These are phyloP conservation scores for Ataeniobius toweri DNA, from an alignment of 2,797 vertebrate species.

Conservation along the genomic window DNA sequence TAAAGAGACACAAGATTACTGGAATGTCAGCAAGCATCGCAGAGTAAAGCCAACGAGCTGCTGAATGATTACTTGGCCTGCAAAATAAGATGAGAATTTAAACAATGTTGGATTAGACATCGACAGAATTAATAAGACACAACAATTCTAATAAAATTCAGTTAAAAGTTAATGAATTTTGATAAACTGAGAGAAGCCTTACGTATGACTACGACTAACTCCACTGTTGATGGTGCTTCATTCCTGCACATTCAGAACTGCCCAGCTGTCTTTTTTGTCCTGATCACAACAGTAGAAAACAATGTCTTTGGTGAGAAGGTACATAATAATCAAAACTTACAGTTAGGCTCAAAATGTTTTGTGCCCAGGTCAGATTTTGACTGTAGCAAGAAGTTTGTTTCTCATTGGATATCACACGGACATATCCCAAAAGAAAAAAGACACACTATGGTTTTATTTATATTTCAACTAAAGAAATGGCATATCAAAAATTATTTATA, in stretches of 20 bases:
- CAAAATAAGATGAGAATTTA: slow-evolving; percentile 3
- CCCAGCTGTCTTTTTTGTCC: slow-evolving; percentile 75
- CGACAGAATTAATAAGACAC: background rate
- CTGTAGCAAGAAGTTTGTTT: background rate
- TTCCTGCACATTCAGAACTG: slow-evolving; percentile 65
- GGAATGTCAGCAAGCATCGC: slow-evolving; percentile 60
- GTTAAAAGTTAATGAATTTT: background rate
- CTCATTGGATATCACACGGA: background rate
- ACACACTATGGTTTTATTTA: too few species aligned
- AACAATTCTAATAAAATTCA: rapidly evolving
- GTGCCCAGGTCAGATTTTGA: background rate
- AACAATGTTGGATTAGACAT: slow-evolving; percentile 13
- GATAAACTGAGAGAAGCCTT: slow-evolving; percentile 12
- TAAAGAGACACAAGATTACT: slow-evolving; percentile 64
- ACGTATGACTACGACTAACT: slow-evolving; percentile 71
- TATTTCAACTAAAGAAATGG: background rate
- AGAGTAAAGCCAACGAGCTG: slow-evolving; percentile 50
- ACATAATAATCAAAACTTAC: background rate
- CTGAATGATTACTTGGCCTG: slow-evolving; percentile 78
- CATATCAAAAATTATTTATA: background rate
- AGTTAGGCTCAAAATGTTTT: background rate
- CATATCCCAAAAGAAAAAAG: background rate
- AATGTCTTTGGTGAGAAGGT: background rate
- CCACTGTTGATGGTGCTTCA: slow-evolving; percentile 10
- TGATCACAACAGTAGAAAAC: slow-evolving; percentile 33